Conservation (phyloP, 2,113 vertebrate genomes). For the Ophthalmolycus amberensis region DNA sequence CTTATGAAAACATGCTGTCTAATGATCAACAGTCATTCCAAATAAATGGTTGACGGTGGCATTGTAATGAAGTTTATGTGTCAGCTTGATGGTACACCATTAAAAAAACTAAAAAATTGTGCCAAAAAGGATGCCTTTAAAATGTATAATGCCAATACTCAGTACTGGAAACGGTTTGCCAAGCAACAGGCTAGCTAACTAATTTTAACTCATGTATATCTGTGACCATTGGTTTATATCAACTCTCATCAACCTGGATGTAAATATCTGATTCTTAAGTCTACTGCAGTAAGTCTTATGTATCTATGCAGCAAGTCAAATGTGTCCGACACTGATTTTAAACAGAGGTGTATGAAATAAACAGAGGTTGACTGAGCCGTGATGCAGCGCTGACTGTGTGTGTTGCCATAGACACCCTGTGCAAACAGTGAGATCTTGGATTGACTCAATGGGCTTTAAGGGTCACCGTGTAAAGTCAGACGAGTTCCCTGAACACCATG, state of each 20-base stretch:
- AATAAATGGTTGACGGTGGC: background rate
- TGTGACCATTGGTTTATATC: conserved; percentile 34
- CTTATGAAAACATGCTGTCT: conserved; percentile 6
- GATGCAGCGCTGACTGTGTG: conserved; percentile 47
- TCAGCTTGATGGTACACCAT: background rate
- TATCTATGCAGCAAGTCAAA: conserved; percentile 39
- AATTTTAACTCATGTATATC: conserved; percentile 1
- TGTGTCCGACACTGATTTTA: conserved; percentile 62
- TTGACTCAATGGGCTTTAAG: conserved; percentile 40
- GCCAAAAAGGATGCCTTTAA: conserved; percentile 1
- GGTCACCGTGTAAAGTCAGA: conserved; percentile 49
- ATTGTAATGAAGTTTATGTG: background rate
- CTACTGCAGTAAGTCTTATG: conserved; percentile 1
- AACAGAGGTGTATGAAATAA: conserved; percentile 64
- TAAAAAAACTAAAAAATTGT: background rate
- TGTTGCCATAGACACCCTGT: conserved; percentile 63
- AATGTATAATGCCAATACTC: background rate
- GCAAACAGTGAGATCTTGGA: conserved; percentile 59
- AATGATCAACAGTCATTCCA: conserved; percentile 2
- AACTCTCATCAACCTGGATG: conserved; percentile 10
- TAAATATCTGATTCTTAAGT: conserved; percentile 37
- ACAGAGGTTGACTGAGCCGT: conserved; percentile 42
- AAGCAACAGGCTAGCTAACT: background rate
- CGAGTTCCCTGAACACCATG: conserved; percentile 39
- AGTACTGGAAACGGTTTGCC: background rate